Evolutionary conservation across 2,797 vertebrate genomes (phyloP), one percentile per base, ranked within the genome.

Genomic region (Acanthurus lineatus): DNA sequence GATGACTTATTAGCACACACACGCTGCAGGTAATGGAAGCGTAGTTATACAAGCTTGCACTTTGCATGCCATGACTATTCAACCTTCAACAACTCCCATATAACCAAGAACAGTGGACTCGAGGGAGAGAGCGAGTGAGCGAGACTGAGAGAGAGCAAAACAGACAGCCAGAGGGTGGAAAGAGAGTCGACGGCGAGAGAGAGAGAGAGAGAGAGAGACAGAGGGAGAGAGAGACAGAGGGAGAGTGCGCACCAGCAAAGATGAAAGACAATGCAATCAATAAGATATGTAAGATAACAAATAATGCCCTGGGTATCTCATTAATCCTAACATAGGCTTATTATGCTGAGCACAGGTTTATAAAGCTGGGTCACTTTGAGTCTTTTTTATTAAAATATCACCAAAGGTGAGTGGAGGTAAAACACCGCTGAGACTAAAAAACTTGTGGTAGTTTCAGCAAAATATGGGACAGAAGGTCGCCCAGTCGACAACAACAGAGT

Each of bases 201-300:
- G 42, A 15, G 60, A 75, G 60, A 75, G 70, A 85, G 81, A 15
- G 60, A 74, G 67, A 76, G 69, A 71, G 14, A 28, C 70, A 51
- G 77, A 70, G 82, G 56, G 78, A 85, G 79, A 17, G 63, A 76
- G 69, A 77, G 65, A 71, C 12, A 38, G 73, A 48, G 77, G 68
- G 81, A 62, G 79, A 75, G 85, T 66, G 63, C 44, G n/a, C 12
- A 68, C 77, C 88, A 79, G 84, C 80, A 88, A 91, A 90, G 91
- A 95, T 94, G 92, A 95, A 95, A 95, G 92, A 94, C 94, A 95
- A 94, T 87, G 66, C 93, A 94, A 94, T 96, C 94, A 95, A 96
- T 96, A 95, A 95, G 93, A 95, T 94, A 94, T 94, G 94, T 94
- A 95, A 93, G 92, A 95, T 94, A 95, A 95, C 91, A 95, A 95